Evolutionary conservation across 2,888 invertebrate species (phyloP).

Genomic region (Cancer borealis): DNA sequence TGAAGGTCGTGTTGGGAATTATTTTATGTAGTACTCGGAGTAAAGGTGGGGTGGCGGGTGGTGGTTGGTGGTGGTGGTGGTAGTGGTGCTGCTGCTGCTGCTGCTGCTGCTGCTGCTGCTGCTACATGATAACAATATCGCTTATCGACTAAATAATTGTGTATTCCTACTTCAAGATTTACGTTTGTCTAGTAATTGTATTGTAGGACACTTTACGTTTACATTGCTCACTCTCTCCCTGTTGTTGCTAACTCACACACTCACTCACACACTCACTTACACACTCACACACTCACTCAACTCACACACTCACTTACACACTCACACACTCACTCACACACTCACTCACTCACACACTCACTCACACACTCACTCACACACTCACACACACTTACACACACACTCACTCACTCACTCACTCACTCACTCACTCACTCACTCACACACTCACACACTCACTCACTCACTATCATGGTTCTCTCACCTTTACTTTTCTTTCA

Average conservation of each 20-base stretch:
- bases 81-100: neutral
- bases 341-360: too few relatives aligned
- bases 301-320: too few relatives aligned
- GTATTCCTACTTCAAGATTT: too few relatives aligned
- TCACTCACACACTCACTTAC: too few relatives aligned
- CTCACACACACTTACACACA: neutral
- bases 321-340: too few relatives aligned
- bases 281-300: too few relatives aligned
- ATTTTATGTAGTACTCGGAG: too few relatives aligned
- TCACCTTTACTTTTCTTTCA: neutral
- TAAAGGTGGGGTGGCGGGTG: neutral
- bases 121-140: neutral
- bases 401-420: neutral
- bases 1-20: too few relatives aligned
- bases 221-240: neutral
- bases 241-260: neutral
- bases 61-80: neutral
- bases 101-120: slow-evolving; percentile 11
- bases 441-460: neutral
- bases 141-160: too few relatives aligned
- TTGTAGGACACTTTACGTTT: too few relatives aligned
- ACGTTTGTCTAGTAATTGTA: too few relatives aligned
- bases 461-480: neutral
- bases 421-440: neutral
- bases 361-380: too few relatives aligned